These are phyloP conservation scores for Lasius fuliginosus DNA, from an alignment of 2,888 invertebrate genomes.

Conservation along the genomic window DNA sequence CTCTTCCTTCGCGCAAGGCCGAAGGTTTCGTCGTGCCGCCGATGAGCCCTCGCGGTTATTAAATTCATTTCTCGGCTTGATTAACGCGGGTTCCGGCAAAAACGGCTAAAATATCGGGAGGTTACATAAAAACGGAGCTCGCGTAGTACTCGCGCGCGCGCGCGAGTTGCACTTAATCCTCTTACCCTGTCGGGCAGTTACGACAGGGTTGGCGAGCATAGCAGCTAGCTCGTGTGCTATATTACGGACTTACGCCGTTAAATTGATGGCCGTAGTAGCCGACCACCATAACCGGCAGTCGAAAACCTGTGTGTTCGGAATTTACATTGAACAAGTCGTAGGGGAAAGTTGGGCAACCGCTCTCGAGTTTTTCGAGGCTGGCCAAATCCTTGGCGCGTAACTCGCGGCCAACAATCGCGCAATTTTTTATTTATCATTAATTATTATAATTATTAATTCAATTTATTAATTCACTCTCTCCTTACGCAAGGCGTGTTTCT, in stretches of 20 bases:
- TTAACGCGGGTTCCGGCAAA: constrained; percentile 74
- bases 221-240: constrained; percentile 70
- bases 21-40: constrained; percentile 20
- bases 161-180: constrained; percentile 78
- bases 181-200: constrained; percentile 75
- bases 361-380: constrained; percentile 60
- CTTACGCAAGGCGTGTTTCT: background rate
- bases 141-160: constrained; percentile 64
- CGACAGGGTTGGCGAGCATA: constrained; percentile 53
- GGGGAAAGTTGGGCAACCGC: constrained; percentile 54
- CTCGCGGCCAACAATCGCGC: constrained; percentile 56
- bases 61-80: constrained; percentile 80
- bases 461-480: background rate
- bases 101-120: constrained; percentile 76
- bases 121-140: constrained; percentile 76
- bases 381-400: constrained; percentile 14
- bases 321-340: constrained; percentile 75
- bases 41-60: constrained; percentile 72
- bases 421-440: constrained; percentile 52
- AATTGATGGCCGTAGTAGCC: constrained; percentile 81
- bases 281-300: constrained; percentile 60
- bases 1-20: constrained; percentile 17
- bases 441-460: constrained; percentile 63
- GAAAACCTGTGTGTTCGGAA: constrained; percentile 77
- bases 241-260: constrained; percentile 81